Base-by-base conservation (phyloP, 2,888 invertebrate species). In the Hydriomena furcata region DNA sequence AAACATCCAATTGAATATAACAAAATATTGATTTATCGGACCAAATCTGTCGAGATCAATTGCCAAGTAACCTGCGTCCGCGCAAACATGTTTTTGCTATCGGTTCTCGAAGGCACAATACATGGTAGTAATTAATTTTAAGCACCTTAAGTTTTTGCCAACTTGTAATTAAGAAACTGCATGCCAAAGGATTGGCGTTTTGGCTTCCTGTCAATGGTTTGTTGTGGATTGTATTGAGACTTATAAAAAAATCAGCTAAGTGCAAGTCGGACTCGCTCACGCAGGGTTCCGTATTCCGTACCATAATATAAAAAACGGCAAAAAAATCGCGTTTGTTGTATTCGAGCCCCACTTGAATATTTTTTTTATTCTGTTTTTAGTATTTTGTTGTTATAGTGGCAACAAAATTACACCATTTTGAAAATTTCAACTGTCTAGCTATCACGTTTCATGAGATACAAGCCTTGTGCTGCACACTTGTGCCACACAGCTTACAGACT, bases 131-230 rank as follows among this genome's bases (percentile, higher is more conserved):
- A 25, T 43, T 40, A 34, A 34, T 20, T 40, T 47, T 21, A 35
- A 35, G 47, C 47, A 49, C 27, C 27, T 43, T 20, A n/a, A 37
- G 35, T 45, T 40, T 50, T 42, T 45, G 31, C 11, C 24, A 28
- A 38, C 10, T 30, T 38, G 25, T 32, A 24, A 38, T 27, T 20
- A 40, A 27, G 27, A 35, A 42, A 7, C 32, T 32, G 21, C 42
- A 34, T 34, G 8, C 25, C 43, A 21, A 30, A 30, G 30, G 11
- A 7, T 23, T 25, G 32, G 24, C 23, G 28, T 30, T 7, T 17
- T 20, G 31, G 12, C 34, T 44, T 38, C 50, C 43, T 43, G 44
- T 13, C 28, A 41, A 10, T 21, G 32, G 5, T 47, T 21, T 40
- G 12, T n/a, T 20, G 20, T 30, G 11, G 11, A 34, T 11, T 34